Base-by-base conservation (phyloP, 2,113 vertebrate genomes). In the Anser brachyrhynchus region DNA sequence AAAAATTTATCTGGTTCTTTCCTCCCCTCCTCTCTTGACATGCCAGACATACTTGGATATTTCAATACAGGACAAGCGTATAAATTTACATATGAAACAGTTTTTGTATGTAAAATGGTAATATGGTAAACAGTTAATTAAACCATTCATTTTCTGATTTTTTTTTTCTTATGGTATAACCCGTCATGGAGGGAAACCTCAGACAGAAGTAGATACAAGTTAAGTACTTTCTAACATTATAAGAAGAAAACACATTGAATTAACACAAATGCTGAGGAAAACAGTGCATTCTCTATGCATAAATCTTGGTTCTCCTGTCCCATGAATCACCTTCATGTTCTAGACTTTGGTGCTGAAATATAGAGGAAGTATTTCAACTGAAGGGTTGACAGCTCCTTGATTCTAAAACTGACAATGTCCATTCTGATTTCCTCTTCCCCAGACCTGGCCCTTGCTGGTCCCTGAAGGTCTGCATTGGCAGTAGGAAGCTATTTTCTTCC, bases 401-500 rank as follows among this genome's bases (percentile, higher is more conserved):
- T 78, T 73, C 44, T 37, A 14, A 70, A 65, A 37, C 31, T 73
- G 19, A 20, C 39, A 44, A 58, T 28, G 20, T n/a, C 62, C 73
- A 52, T 21, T 5, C 33, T 52, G 21, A 20, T 39, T 70, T 57
- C 10, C 15, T 39, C 21, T 58, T 58, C 18, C 33, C 20, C 39
- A 72, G 39, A 58, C 28, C n/a, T 54, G 20, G 13, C 16, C 23
- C 33, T 58, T 62, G 21, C 28, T 51, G 28, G 16, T 35, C 17
- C 28, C 23, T 51, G 5, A 57, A 51, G 23, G 11, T 41, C n/a
- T 0, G 1, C 19, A 35, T 10, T 3, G 2, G 20, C 28, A 65
- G 28, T 10, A 43, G 23, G 39, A 28, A 58, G 25, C 8, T 41
- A 16, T 59, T 78, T 72, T 81, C 39, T 67, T 59, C 41, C 64